Evolutionary conservation across 2,113 vertebrate species (phyloP), one percentile per base, ranked within the genome.

Genomic region (Pleuronectes platessa): DNA sequence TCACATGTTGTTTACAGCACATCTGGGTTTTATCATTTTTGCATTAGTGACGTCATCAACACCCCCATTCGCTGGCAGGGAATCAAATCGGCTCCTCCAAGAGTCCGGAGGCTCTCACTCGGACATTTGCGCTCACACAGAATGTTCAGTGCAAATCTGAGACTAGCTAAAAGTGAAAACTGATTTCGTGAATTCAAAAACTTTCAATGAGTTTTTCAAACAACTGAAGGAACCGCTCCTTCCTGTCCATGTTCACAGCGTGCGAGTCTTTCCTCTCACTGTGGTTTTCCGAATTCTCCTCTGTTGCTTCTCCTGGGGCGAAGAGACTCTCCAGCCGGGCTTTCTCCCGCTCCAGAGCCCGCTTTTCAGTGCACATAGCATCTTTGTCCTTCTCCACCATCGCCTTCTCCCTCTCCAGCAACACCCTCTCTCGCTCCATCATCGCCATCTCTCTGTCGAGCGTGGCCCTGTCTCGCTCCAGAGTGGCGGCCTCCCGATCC

Each of bases 151-250:
- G 40, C 40, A 13, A 12, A 42, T 42, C 40, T 3, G 40, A 42
- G 35, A 37, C 8, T 8, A 37, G 35, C 35, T 37, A 37, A 37
- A 31, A 37, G 35, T 37, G 35, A 17, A 59, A 15, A 59, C 24
- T 8, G 17, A 37, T 15, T 59, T 24, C 6, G 11, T 27, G 0
- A 15, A 14, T 35, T 59, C 60, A 93, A 75, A 94, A 74, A 51
- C 81, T 79, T 65, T 93, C 86, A 23, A 93, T 61, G 9, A 93
- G 87, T 81, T 90, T 93, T 79, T 94, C 92, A 72, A 94, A 92
- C 71, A 93, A 71, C 67, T 68, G 68, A 17, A 94, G 87, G 54
- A 93, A 88, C 10, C 83, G 81, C 27, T 92, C 88, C 61, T 76
- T 91, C 35, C 54, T 24, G 12, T 45, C 59, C 35, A 58, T 27